phyloP scores from a whole-genome alignment of 2,797 vertebrate genomes.

The Emydoidea blandingii region DNA sequence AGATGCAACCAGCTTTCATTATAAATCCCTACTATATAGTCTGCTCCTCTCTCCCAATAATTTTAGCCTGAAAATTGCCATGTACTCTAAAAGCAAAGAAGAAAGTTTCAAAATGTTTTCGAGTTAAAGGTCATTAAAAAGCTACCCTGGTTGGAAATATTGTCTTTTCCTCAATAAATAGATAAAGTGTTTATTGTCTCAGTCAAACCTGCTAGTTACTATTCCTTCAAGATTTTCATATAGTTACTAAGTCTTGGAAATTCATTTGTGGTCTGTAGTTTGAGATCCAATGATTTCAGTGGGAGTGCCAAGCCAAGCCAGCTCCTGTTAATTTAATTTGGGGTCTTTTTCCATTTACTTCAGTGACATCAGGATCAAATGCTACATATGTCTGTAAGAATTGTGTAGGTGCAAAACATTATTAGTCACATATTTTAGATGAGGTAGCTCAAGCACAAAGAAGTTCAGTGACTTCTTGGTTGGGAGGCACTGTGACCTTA shows the following conservation, averaged over 20 bases:
- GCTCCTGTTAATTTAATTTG: not conserved
- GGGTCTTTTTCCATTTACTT: not conserved
- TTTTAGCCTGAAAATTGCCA: not conserved
- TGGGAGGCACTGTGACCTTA: not conserved
- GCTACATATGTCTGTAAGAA: not conserved
- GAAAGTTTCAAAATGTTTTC: not conserved
- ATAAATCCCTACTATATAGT: not conserved
- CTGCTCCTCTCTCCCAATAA: not conserved
- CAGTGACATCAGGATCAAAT: not conserved
- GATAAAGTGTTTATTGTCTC: not conserved
- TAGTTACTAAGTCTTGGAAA: not conserved
- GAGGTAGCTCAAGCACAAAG: not conserved
- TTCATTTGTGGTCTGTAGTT: not conserved
- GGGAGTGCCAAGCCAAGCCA: not conserved
- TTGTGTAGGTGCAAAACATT: not conserved
- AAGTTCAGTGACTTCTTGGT: not conserved
- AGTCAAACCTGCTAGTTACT: not conserved
- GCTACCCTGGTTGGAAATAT: not conserved
- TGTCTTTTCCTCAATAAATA: not conserved
- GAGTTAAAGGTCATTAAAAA: not conserved
- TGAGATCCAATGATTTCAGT: not conserved
- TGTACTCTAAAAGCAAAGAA: not conserved
- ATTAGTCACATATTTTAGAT: not conserved
- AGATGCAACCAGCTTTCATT: not conserved
- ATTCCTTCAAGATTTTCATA: not conserved